Evolutionary conservation across 2,888 invertebrate genomes (phyloP), one percentile per base, ranked within the genome.

Genomic region (Steinernema hermaphroditum): DNA sequence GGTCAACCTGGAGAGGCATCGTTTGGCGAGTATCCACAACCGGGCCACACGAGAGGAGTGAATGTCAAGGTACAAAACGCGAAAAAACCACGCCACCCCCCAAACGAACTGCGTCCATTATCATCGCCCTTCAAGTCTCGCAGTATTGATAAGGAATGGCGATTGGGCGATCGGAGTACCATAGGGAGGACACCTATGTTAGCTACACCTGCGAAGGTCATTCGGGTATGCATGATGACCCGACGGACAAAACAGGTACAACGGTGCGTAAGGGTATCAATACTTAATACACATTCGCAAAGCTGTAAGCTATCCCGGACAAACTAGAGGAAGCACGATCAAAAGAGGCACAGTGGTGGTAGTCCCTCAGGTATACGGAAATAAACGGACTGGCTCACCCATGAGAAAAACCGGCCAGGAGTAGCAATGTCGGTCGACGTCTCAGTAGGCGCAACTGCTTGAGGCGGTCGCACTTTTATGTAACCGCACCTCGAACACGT

Each of bases 381-480:
- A 12, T n/a, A 32, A 62, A 32, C 6, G 27, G 27, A 62, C 62
- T 16, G 62, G 62, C 62, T 12, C 22, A 37, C 24, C 24, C 62
- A 32, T 16, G 2, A 34, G 62, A 62, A 62, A 54, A 62, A 32
- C 62, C 62, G 62, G 32, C 29, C 62, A 62, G 6, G 32, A 62
- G 62, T 32, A 29, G 62, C 27, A 62, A 29, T 29, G 62, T 29
- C 32, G 34, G 29, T 16, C 32, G 29, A 29, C 62, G 62, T 62
- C 62, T 29, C 62, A 32, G 62, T 62, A 62, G 62, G 62, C 62
- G 62, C 32, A 62, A 62, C 62, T 62, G 62, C 62, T 62, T 62
- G 62, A 62, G 62, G 62, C 62, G 62, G 62, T 62, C 62, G 62
- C 62, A 62, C 62, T 62, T 62, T 62, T 62, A 62, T 62, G 62